These are phyloP conservation scores for Coryphaenoides rupestris DNA, from an alignment of 2,113 vertebrate species.

Conservation along the genomic window DNA sequence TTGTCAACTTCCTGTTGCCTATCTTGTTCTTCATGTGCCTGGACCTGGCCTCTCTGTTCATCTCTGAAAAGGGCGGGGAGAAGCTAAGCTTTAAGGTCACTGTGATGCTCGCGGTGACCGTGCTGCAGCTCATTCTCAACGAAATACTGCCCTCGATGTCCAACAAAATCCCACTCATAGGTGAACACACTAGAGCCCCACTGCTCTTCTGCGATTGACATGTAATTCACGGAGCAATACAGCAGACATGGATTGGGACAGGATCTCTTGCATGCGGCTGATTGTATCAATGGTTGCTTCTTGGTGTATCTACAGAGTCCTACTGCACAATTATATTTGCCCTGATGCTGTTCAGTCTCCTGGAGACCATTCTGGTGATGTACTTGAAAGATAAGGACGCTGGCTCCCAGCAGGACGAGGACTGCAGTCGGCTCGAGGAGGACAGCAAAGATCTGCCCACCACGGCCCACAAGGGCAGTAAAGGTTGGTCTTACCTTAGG, in stretches of 20 bases:
- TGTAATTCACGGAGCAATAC: too few species aligned
- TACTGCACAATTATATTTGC: conserved; percentile 64
- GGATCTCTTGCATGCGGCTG: neutral
- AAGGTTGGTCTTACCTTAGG: too few species aligned
- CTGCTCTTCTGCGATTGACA: neutral
- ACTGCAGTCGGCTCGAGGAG: neutral
- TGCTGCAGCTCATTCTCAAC: conserved; percentile 3
- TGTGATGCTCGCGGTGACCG: neutral
- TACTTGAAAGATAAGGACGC: conserved; percentile 32
- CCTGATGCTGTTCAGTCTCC: conserved; percentile 59
- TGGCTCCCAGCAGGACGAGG: neutral
- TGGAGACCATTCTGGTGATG: conserved; percentile 22
- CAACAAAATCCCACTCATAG: conserved; percentile 21
- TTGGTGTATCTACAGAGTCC: conserved; percentile 47
- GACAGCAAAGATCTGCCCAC: too few species aligned
- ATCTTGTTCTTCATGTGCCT: conserved; percentile 54
- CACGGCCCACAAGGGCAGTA: too few species aligned
- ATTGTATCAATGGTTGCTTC: neutral
- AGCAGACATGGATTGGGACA: too few species aligned
- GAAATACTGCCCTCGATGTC: neutral
- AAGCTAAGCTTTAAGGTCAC: conserved; percentile 37
- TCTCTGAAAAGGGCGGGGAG: conserved; percentile 52
- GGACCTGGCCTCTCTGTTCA: conserved; percentile 63
- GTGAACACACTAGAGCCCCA: neutral
- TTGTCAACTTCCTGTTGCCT: conserved; percentile 66